Base-by-base conservation (phyloP, 2,888 invertebrate genomes). In the Nomada flava region DNA sequence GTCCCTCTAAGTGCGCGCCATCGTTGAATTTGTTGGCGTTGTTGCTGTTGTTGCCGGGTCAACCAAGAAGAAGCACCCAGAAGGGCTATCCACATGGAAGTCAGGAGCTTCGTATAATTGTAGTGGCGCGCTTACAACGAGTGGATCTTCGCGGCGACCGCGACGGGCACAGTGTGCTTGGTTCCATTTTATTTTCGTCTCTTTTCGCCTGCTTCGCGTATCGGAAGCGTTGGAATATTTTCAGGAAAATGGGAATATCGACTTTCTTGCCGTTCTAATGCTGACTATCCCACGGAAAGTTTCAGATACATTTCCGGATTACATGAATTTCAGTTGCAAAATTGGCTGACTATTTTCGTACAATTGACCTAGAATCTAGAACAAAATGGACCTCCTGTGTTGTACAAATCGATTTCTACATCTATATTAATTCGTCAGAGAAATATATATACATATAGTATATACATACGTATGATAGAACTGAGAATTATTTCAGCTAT, bases 81-180 rank as follows among this genome's bases (percentile, higher is more conserved):
- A 73, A 91, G 92, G 86, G 82, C 87, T 90, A 89, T 90, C 88
- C 87, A 89, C 84, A 70, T 75, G 79, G 85, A 88, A 85, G 87
- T 88, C 87, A 87, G 89, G 88, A 91, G 88, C 89, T 76, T 89
- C 89, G 89, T 88, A 89, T 92, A 93, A 93, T 93, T 93, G 93
- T 92, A 93, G 93, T 92, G 90, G 86, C 87, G 79, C 79, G 76
- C 86, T 80, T 84, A 84, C 65, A 82, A 64, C 78, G 73, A 79
- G 87, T 79, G 87, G 74, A 78, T 85, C 79, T 76, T 81, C 76
- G 82, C 79, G 79, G 76, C 73, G 26, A 42, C 71, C 73, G 72
- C 73, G 26, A 42, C 71, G 76, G 71, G 52, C 68, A 72, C 59
- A 63, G 36, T 23, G 36, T 20, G 11, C 57, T 70, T 42, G 72